phyloP scores from a whole-genome alignment of 2,113 vertebrate species.

The Rallus limicola region DNA sequence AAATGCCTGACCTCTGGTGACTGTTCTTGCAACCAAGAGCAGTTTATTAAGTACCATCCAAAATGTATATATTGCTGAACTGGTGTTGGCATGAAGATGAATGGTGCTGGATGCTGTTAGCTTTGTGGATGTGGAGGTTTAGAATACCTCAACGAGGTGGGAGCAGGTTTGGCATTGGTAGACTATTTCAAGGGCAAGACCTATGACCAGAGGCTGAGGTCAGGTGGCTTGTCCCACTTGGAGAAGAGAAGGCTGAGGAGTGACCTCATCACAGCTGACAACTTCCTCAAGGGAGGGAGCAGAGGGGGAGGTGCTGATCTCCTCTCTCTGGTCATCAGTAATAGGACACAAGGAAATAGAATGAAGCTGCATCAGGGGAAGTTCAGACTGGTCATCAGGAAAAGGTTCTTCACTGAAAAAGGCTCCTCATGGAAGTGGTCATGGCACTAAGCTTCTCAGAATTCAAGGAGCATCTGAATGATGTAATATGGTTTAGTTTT shows the following conservation, averaged over 20 bases:
- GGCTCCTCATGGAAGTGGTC: background rate
- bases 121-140: background rate
- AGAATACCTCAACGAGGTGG: background rate
- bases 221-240: background rate
- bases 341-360: background rate
- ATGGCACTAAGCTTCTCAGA: background rate
- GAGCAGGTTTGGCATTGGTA: background rate
- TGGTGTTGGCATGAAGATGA: background rate
- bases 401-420: background rate
- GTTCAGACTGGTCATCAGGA: background rate
- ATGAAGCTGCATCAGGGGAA: background rate
- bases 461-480: background rate
- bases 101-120: background rate
- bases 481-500: background rate
- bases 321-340: background rate
- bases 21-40: background rate
- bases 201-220: rapidly evolving
- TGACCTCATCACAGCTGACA: background rate
- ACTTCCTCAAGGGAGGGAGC: rapidly evolving
- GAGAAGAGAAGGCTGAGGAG: background rate
- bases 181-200: background rate
- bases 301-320: background rate
- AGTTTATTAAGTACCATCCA: background rate
- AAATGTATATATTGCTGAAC: background rate
- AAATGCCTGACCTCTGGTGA: background rate